These are phyloP conservation scores for Caenorhabditis zanzibari DNA, from an alignment of 2,888 invertebrate species.

Conservation along the genomic window DNA sequence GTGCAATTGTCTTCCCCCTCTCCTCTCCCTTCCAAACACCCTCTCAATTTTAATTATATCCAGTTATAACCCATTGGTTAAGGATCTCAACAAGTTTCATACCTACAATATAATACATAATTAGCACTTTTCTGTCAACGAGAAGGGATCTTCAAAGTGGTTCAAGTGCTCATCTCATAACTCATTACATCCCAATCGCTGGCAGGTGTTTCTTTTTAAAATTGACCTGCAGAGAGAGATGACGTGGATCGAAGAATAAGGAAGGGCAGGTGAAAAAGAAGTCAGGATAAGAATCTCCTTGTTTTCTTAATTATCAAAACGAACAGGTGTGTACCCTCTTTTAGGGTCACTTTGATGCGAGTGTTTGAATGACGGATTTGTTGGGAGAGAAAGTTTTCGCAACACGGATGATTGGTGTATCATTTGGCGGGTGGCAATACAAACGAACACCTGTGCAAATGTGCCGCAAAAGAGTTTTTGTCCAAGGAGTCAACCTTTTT, in stretches of 20 bases:
- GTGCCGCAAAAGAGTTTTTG: conserved; percentile 39
- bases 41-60: conserved; percentile 49
- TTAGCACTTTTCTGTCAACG: conserved; percentile 25
- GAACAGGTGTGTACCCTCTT: conserved; percentile 39
- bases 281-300: conserved; percentile 41
- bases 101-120: conserved; percentile 29
- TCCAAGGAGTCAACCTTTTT: conserved; percentile 13
- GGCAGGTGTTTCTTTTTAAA: conserved; percentile 53
- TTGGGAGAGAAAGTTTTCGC: conserved; percentile 48
- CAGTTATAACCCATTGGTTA: conserved; percentile 1
- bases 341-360: conserved; percentile 14
- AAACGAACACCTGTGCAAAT: conserved; percentile 57
- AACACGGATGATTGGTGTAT: conserved; percentile 63
- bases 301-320: conserved; percentile 41
- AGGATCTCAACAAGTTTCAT: conserved; percentile 13
- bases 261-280: conserved; percentile 44
- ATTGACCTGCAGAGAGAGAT: conserved; percentile 23
- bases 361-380: conserved; percentile 13
- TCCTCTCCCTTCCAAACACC: conserved; percentile 13
- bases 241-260: conserved; percentile 35
- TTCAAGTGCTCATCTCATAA: conserved; percentile 36
- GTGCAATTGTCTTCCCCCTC: not conserved
- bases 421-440: conserved; percentile 40
- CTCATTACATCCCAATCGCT: conserved; percentile 12
- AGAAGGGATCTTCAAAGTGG: not conserved